Evolutionary conservation across 2,888 invertebrate genomes (phyloP).

Genomic region (Agelastica alni): DNA sequence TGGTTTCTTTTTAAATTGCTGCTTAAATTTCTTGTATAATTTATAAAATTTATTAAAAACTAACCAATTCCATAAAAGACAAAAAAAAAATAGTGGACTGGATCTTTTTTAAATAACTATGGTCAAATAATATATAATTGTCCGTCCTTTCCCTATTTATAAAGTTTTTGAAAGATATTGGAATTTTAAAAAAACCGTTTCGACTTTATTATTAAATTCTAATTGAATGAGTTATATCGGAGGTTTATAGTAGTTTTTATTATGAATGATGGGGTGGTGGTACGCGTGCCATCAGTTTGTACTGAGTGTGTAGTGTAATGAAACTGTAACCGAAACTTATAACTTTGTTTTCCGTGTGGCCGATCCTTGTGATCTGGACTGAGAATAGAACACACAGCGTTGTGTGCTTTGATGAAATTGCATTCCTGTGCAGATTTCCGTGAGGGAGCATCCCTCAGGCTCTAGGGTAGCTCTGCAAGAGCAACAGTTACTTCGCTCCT

Average conservation of each 20-base stretch:
- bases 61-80: too few relatives aligned
- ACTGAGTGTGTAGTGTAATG: slow-evolving; percentile 49
- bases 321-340: slow-evolving; percentile 57
- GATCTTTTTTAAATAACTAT: too few relatives aligned
- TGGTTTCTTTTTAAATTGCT: too few relatives aligned
- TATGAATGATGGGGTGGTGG: slow-evolving; percentile 11
- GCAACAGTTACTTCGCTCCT: slow-evolving; percentile 56
- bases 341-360: slow-evolving; percentile 58
- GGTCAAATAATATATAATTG: too few relatives aligned
- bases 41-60: too few relatives aligned
- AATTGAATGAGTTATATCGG: slow-evolving; percentile 7
- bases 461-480: slow-evolving; percentile 50
- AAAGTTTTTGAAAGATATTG: too few relatives aligned
- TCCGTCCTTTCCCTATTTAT: too few relatives aligned
- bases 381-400: slow-evolving; percentile 51
- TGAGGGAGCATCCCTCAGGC: slow-evolving; percentile 51
- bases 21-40: too few relatives aligned
- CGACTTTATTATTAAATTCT: background rate
- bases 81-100: too few relatives aligned
- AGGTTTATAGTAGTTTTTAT: slow-evolving; percentile 10
- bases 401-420: slow-evolving; percentile 58
- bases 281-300: slow-evolving; percentile 42
- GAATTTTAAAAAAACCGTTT: too few relatives aligned
- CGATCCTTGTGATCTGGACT: slow-evolving; percentile 56
- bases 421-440: slow-evolving; percentile 60